A percentile compares a stretch with the other conserved stretches of the same genome.
Evolutionary conservation across 2,113 vertebrate genomes (phyloP).

Genomic region (Butastur rufipennis): DNA sequence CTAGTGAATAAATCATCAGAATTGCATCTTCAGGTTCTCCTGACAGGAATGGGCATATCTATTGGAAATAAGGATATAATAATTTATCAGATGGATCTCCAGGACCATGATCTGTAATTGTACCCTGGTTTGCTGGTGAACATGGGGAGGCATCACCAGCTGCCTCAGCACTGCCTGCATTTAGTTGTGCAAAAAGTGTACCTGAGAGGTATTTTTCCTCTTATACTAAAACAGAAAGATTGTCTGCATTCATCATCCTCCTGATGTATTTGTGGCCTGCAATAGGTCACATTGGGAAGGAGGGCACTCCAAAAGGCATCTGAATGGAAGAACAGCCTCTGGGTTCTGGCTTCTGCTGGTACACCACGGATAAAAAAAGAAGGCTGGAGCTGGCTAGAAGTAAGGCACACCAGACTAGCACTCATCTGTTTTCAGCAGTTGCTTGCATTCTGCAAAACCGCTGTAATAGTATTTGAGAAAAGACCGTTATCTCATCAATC

Average conservation of each 20-base stretch:
- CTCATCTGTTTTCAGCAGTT: neutral
- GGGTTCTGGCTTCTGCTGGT: neutral
- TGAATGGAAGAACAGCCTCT: neutral
- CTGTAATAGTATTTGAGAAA: neutral
- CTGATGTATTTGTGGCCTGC: neutral
- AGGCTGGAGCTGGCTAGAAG: neutral
- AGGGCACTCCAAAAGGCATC: neutral
- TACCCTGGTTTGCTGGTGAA: neutral
- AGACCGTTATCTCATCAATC: neutral
- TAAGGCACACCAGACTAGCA: neutral
- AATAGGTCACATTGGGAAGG: neutral
- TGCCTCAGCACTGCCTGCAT: neutral
- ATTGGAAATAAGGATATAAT: neutral
- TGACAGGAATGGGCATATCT: neutral
- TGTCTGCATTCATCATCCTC: neutral
- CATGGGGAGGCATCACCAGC: neutral
- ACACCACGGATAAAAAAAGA: neutral
- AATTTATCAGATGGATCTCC: neutral
- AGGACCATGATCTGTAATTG: neutral
- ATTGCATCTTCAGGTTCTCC: neutral
- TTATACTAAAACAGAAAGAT: neutral
- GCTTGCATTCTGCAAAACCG: neutral
- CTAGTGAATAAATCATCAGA: neutral
- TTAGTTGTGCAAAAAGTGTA: neutral
- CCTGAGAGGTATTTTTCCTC: neutral